Evolutionary conservation across 2,888 invertebrate genomes (phyloP), one percentile per base, ranked within the genome.

Genomic region (Heliconius ismenius): DNA sequence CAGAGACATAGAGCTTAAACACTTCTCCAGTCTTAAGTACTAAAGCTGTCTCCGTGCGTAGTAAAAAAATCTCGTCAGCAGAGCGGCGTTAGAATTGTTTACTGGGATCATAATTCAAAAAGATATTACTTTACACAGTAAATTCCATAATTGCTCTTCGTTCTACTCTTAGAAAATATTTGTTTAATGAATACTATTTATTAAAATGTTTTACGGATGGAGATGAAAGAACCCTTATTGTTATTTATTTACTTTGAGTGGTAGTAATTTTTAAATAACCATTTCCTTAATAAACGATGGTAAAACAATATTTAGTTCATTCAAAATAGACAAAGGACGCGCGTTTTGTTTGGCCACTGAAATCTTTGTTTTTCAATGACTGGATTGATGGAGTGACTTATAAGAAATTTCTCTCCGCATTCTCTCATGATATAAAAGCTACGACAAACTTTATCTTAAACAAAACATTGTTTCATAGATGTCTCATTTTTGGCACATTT

Each of bases 21-120:
- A 70, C 49, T 63, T 39, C 74, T 77, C 76, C 70, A 67, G 74
- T 10, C 58, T 21, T 26, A 10, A 9, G n/a, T 13, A 67, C 76
- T 78, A 60, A 75, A 67, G 75, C 75, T 72, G 62, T 68, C 79
- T 75, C 69, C 68, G 76, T 75, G 79, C 74, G 60, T 78, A 78
- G 76, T 36, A 79, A 76, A 81, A 82, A 80, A 82, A 81, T 80
- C 63, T 74, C 77, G 80, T 79, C 75, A 80, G 78, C 77, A 75
- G 32, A 32, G 78, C 80, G 79, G 80, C 81, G 80, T 77, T 82
- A 82, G 80, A 80, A 82, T 82, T 82, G 81, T 81, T 80, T 81
- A 78, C 79, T 77, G 78, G 74, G 79, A 78, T 82, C 80, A 80
- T 80, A 81, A 79, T 81, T 81, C 81, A 81, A 81, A 80, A 80